Percentiles rank a stretch among this genome's conserved stretches.
Conservation (phyloP, 2,113 vertebrate genomes). For the Siniperca chuatsi region DNA sequence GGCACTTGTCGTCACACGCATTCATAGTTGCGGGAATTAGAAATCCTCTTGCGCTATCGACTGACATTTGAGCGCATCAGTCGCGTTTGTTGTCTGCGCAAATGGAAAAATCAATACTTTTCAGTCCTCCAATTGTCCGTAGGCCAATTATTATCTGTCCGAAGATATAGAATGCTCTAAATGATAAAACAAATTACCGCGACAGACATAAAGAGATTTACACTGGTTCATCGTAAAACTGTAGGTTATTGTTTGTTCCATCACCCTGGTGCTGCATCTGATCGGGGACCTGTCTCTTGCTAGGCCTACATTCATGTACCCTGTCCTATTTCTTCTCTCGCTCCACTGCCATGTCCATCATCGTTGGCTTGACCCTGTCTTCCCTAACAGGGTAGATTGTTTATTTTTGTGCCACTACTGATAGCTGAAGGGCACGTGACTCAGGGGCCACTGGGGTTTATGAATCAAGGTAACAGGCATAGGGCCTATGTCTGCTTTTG, state of each 20-base stretch:
- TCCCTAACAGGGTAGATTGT: not conserved
- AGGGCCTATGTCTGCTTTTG: too few relatives aligned
- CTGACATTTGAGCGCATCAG: not conserved
- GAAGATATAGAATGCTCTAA: not conserved
- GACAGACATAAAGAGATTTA: not conserved
- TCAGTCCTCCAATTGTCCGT: not conserved
- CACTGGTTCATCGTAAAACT: too few relatives aligned
- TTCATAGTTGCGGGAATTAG: not conserved
- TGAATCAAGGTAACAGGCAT: not conserved
- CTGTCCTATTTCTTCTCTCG: not conserved
- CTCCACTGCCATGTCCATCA: not conserved
- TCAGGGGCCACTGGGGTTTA: not conserved
- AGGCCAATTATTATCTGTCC: not conserved
- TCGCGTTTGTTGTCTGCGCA: not conserved
- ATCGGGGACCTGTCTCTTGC: not conserved
- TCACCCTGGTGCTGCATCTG: not conserved
- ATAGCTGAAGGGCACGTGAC: not conserved
- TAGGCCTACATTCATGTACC: not conserved
- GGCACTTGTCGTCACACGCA: not conserved
- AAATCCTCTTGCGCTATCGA: not conserved
- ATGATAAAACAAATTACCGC: not conserved
- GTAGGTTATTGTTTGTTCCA: too few relatives aligned
- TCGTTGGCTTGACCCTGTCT: not conserved
- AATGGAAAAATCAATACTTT: not conserved
- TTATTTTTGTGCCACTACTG: not conserved